Conservation (phyloP, 2,797 vertebrate genomes). For the Micrastur ruficollis region DNA sequence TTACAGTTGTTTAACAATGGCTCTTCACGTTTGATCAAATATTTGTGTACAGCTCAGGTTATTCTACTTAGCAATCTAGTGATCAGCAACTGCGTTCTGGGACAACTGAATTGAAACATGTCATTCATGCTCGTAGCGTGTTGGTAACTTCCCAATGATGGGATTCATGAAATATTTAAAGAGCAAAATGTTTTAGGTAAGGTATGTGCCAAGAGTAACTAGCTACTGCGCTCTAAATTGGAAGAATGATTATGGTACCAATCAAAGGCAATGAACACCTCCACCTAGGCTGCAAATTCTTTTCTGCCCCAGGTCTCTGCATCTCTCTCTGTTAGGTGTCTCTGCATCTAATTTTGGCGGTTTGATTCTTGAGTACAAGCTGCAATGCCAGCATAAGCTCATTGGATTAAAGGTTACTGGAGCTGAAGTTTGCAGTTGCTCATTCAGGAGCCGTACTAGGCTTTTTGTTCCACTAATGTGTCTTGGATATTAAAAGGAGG, state of each 20-base stretch:
- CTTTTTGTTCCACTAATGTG: not conserved
- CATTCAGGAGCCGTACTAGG: not conserved
- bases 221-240: not conserved
- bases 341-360: not conserved
- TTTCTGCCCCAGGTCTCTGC: not conserved
- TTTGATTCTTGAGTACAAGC: not conserved
- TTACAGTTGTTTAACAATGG: not conserved
- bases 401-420: not conserved
- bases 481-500: not conserved
- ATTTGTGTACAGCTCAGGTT: not conserved
- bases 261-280: not conserved
- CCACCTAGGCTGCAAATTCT: not conserved
- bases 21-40: slow-evolving; percentile 19
- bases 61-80: not conserved
- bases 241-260: not conserved
- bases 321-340: not conserved
- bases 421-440: not conserved
- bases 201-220: not conserved
- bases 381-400: not conserved
- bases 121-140: accelerated
- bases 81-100: not conserved
- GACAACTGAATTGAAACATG: not conserved
- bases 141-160: not conserved
- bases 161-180: not conserved
- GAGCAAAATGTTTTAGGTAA: not conserved